Conservation (phyloP, 92 coral and sea anemone species). For the Phymanthus crucifer region DNA sequence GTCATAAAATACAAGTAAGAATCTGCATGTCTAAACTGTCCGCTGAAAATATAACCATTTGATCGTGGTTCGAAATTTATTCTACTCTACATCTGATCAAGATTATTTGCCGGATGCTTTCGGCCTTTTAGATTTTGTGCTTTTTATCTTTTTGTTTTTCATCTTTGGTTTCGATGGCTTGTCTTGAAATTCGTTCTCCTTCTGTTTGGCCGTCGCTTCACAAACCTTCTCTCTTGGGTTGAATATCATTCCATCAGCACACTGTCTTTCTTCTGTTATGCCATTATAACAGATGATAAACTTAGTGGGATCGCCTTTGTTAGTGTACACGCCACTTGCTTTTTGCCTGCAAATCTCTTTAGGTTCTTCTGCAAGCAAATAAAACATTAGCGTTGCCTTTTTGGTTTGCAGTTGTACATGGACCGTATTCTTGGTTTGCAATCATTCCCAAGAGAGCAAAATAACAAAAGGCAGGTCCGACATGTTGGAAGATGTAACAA, state of each 20-base stretch:
- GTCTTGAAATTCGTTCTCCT: conserved; percentile 9
- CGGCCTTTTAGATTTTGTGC: background rate
- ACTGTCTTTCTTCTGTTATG: conserved; percentile 59
- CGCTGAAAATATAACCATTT: background rate
- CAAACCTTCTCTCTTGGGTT: conserved; percentile 78
- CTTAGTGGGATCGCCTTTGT: conserved; percentile 54
- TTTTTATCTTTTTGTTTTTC: background rate
- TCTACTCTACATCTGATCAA: background rate
- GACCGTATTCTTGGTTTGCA: no score
- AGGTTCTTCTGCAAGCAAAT: conserved; percentile 11
- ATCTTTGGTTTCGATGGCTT: background rate
- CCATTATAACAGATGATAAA: conserved; percentile 67
- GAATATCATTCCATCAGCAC: conserved; percentile 55
- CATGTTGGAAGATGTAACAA: no score
- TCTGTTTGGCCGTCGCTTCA: conserved; percentile 45
- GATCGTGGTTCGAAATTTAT: background rate
- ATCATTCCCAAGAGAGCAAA: no score
- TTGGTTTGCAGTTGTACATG: no score
- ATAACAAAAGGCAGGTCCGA: no score
- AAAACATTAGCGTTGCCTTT: no score
- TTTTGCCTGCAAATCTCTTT: conserved; percentile 53
- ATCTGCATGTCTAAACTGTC: background rate
- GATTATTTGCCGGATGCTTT: background rate
- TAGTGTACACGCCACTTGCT: conserved; percentile 61
- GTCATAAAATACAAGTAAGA: background rate